Conservation (phyloP, 2,113 vertebrate species). For the Micronisus gabar region DNA sequence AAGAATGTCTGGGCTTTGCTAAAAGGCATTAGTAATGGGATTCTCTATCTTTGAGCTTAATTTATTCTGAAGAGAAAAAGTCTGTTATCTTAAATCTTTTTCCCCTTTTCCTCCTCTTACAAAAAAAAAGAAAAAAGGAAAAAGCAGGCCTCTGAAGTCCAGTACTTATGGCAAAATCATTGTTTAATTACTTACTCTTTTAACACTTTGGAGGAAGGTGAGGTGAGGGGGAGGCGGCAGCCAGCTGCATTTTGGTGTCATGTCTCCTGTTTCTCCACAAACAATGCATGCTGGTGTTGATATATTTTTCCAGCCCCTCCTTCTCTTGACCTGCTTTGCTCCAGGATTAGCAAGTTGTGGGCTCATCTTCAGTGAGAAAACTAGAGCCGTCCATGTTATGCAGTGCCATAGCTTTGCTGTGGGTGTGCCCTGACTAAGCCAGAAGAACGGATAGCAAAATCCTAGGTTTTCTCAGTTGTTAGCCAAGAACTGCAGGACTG, state of each 20-base stretch:
- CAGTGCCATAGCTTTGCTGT: fast-evolving
- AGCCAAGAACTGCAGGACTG: neutral
- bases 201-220: slow-evolving; percentile 30
- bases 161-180: slow-evolving; percentile 62
- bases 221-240: neutral
- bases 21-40: slow-evolving; percentile 80
- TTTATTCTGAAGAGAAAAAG: slow-evolving; percentile 79
- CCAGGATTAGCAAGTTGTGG: neutral
- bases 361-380: neutral
- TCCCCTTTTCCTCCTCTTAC: slow-evolving; percentile 8
- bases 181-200: slow-evolving; percentile 70
- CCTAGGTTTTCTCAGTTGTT: neutral
- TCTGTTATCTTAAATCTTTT: slow-evolving; percentile 81
- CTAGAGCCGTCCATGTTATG: fast-evolving
- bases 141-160: slow-evolving; percentile 72
- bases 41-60: slow-evolving; percentile 78
- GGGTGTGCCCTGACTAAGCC: fast-evolving
- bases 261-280: neutral
- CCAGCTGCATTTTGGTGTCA: neutral
- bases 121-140: neutral
- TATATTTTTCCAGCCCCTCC: neutral
- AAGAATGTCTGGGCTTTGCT: slow-evolving; percentile 73
- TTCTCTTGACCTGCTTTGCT: neutral
- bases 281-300: neutral
- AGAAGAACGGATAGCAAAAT: neutral